Evolutionary conservation across 2,888 invertebrate species (phyloP), one percentile per base, ranked within the genome.

Genomic region (Thereva unica): DNA sequence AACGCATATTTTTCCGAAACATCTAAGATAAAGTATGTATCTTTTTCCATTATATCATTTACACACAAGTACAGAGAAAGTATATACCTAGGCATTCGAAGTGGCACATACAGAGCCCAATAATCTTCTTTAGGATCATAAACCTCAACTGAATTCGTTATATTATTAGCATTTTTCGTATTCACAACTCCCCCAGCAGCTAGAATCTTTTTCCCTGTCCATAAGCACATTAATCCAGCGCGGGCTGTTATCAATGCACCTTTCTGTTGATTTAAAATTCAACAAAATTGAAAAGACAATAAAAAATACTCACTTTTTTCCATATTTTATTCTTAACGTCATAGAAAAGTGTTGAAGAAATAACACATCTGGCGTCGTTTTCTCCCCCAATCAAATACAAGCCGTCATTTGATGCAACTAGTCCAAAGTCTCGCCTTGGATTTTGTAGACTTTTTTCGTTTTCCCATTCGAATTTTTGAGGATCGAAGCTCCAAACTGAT

Each of bases 321-420:
- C 76, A 76, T n/a, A 56, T 57, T 67, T 72, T 73, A 41, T 55
- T 67, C 23, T 71, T 57, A 12, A 72, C 68, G 69, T 74, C 71
- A 54, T 75, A 74, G 64, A 71, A 73, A 71, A 74, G 71, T 38
- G 73, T 74, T 0, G 75, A 72, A 8, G 71, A 69, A 34, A 75
- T 69, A 12, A 74, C 71, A 4, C 12, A 66, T 4, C 83, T 84
- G 75, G 86, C 86, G 73, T 84, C 84, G 68, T 83, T 83, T 77
- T 87, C 87, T 5, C 90, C 90, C 1, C 90, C 90, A 69, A 90
- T 87, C 4, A 88, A 88, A 73, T 85, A 89, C 72, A 91, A 79
- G n/a, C 85, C 85, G 77, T 86, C 85, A 35, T 85, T 84, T 71
- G 85, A 84, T 2, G 85, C 86, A n/a, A 88, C 85, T 4, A 89